Conservation (phyloP, 2,888 invertebrate genomes). For the Xestobium rufovillosum region DNA sequence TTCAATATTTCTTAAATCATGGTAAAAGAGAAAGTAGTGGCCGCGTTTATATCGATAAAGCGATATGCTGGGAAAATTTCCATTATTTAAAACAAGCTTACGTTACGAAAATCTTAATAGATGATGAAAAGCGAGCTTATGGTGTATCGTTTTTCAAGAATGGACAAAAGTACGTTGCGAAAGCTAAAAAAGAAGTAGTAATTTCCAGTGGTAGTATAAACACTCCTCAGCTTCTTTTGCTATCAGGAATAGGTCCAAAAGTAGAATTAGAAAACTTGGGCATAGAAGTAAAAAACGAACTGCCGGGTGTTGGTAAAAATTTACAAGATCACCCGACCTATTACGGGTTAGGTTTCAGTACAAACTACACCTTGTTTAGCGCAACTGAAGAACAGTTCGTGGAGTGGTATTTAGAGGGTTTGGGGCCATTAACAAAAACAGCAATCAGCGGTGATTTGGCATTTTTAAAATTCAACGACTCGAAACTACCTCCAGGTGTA, state of each 20-base stretch:
- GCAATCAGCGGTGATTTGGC: too few relatives aligned
- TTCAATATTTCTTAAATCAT: conserved; percentile 67
- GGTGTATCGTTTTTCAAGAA: conserved; percentile 68
- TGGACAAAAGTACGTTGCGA: conserved; percentile 55
- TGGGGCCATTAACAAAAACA: too few relatives aligned
- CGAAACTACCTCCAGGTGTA: too few relatives aligned
- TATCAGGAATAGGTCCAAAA: too few relatives aligned
- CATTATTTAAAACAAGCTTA: conserved; percentile 69
- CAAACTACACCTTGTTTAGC: too few relatives aligned
- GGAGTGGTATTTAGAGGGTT: too few relatives aligned
- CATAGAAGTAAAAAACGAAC: conserved; percentile 62
- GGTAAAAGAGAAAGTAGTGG: conserved; percentile 74
- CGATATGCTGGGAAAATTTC: conserved; percentile 61
- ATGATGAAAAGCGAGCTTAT: too few relatives aligned
- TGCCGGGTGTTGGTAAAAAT: conserved; percentile 67
- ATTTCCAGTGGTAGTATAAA: conserved; percentile 84
- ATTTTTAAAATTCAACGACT: too few relatives aligned
- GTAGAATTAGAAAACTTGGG: conserved; percentile 59
- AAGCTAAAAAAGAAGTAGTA: conserved; percentile 70
- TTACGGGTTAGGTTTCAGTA: too few relatives aligned
- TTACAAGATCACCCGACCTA: conserved; percentile 68
- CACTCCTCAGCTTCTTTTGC: too few relatives aligned
- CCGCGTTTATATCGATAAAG: conserved; percentile 70
- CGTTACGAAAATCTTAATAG: conserved; percentile 60
- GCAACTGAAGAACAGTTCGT: too few relatives aligned